Base-by-base conservation (phyloP, 2,797 vertebrate genomes). In the Phrynocephalus vlangalii region DNA sequence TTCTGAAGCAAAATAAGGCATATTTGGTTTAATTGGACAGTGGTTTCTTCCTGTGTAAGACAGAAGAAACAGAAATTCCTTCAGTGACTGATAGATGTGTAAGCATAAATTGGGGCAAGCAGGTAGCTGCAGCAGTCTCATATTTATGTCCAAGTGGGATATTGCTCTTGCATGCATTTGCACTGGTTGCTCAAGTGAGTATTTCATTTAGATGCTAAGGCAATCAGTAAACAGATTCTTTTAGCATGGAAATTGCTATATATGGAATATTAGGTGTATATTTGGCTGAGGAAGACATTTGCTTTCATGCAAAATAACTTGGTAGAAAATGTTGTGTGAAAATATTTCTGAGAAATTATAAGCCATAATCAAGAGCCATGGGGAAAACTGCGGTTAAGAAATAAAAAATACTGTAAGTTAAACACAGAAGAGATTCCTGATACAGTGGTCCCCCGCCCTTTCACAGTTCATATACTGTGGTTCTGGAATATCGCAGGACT, bases 251-350 rank as follows among this genome's bases (percentile, higher is more conserved):
- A 63, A 63, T 63, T 63, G 4, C 5, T 44, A 84, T 70, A 33
- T 1, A 68, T 0, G 0, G 52, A 33, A 44, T 67, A 44, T 38
- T 22, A 68, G 26, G 0, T 0, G 0, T 26, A 48, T 78, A 28
- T 68, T 63, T 88, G 79, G 78, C 79, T 28, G 83, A 88, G 82
- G 82, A 10, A 2, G 24, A 84, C 5, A 8, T 16, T 48, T 44
- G 38, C 4, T 81, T 67, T 38, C 38, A 79, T 18, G 15, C 18
- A 4, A 20, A 63, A 83, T n/a, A 71, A 26, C 68, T 63, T 20
- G 60, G 18, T 52, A 33, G 30, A 30, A 87, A 78, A 72, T 71
- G 30, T 9, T 80, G 6, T 13, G 15, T 48, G 15, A 63, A 63
- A 63, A 63, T 63, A 63, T 63, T 44, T 63, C 60, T 20, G 60